A percentile compares a stretch with the other conserved stretches of the same genome.
phyloP scores from a whole-genome alignment of 2,888 invertebrate genomes.

The Nasonia oneida region DNA sequence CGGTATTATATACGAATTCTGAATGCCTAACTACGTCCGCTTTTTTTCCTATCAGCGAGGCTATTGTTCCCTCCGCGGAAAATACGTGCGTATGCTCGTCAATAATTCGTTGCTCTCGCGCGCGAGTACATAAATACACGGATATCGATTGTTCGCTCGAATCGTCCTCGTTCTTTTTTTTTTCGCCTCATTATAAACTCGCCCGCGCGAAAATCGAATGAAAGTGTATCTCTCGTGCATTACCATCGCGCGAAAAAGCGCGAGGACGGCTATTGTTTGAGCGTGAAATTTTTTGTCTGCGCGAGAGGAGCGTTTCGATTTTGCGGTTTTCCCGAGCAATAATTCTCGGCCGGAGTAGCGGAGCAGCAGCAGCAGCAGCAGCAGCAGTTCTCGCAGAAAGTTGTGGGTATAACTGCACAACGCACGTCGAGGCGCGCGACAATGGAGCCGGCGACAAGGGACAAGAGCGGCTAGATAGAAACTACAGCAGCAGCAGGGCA shows the following conservation, averaged over 20 bases:
- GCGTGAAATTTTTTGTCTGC: neutral
- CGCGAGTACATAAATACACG: neutral
- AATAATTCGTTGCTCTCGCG: neutral
- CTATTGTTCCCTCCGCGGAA: neutral
- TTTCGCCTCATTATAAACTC: neutral
- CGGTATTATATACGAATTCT: neutral
- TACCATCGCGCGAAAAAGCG: too few relatives aligned
- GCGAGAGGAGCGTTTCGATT: conserved; percentile 23
- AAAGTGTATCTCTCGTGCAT: too few relatives aligned
- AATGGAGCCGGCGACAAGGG: conserved; percentile 9
- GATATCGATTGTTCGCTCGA: neutral
- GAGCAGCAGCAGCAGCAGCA: neutral
- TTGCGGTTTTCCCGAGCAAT: conserved; percentile 8
- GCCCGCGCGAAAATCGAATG: neutral
- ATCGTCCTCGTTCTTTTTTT: neutral
- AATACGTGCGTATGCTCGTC: neutral
- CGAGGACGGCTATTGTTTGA: neutral
- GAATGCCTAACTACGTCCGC: conserved; percentile 8
- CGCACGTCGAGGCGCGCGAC: neutral
- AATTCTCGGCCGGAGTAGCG: conserved; percentile 30
- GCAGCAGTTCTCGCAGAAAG: conserved; percentile 20
- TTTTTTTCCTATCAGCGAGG: neutral
- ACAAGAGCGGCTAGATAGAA: conserved; percentile 31
- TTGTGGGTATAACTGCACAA: conserved; percentile 8
- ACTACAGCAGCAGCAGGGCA: neutral